These are phyloP conservation scores for Perodicticus potto DNA, from an alignment of 2,797 vertebrate species.

Conservation along the genomic window DNA sequence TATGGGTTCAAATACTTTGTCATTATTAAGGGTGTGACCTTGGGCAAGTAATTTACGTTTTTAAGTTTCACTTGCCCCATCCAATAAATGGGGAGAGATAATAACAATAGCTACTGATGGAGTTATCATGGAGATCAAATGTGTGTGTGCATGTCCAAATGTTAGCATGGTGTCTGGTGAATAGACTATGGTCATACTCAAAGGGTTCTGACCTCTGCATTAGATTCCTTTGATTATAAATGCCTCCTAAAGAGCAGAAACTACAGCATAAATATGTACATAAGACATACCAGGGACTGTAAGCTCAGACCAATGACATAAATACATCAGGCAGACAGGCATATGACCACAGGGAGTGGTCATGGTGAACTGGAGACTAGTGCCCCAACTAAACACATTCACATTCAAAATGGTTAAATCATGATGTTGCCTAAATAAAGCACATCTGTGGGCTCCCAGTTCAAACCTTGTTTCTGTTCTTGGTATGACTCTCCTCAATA, in stretches of 20 bases:
- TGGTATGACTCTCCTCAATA: neutral
- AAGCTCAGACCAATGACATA: neutral
- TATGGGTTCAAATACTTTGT: neutral
- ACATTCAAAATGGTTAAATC: neutral
- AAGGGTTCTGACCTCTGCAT: neutral
- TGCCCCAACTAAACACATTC: neutral
- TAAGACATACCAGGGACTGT: neutral
- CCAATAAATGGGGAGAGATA: neutral
- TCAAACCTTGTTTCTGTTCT: slow-evolving; percentile 42
- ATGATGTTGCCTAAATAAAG: neutral
- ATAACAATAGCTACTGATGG: neutral
- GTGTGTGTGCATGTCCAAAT: neutral
- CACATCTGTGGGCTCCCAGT: neutral
- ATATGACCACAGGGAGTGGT: neutral
- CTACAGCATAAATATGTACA: neutral
- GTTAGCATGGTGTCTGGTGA: neutral
- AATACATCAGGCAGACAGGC: neutral
- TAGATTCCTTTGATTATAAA: neutral
- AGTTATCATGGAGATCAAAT: neutral
- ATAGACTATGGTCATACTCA: neutral
- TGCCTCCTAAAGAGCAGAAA: slow-evolving; percentile 1
- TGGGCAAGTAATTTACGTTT: neutral
- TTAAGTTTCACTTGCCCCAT: neutral
- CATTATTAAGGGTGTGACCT: neutral
- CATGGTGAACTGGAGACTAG: neutral